Conservation (phyloP, 2,113 vertebrate species). For the Ia io region DNA sequence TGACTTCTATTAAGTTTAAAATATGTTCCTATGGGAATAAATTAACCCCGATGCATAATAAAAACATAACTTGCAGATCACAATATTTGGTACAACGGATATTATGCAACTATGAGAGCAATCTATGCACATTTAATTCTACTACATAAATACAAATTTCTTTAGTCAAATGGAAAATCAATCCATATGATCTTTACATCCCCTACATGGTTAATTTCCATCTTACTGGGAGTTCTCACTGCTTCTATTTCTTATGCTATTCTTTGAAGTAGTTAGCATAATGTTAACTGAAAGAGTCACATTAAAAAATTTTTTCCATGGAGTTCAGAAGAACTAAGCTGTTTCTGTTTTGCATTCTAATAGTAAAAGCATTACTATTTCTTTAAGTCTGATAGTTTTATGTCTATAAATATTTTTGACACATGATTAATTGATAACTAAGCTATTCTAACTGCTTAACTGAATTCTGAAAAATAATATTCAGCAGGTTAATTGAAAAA, state of each 20-base stretch:
- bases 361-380: background rate
- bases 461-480: background rate
- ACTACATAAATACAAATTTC: conserved; percentile 25
- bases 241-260: background rate
- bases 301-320: background rate
- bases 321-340: background rate
- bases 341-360: conserved; percentile 42
- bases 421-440: conserved; percentile 14
- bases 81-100: background rate
- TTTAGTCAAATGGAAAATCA: conserved; percentile 53
- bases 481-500: background rate
- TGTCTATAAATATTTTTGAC: conserved; percentile 4
- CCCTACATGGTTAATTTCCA: conserved; percentile 37
- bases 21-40: background rate
- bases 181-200: background rate
- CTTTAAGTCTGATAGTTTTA: background rate
- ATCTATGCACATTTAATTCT: conserved; percentile 41
- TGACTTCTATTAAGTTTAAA: conserved; percentile 31
- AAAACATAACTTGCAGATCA: conserved; percentile 43
- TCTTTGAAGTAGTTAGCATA: conserved; percentile 34
- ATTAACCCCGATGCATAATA: background rate
- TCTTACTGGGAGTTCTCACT: background rate
- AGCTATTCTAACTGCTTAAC: background rate
- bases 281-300: background rate
- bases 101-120: background rate